Percentiles rank a stretch among this genome's conserved stretches.
Evolutionary conservation across 2,113 vertebrate genomes (phyloP).

Genomic region (Xyrauchen texanus): DNA sequence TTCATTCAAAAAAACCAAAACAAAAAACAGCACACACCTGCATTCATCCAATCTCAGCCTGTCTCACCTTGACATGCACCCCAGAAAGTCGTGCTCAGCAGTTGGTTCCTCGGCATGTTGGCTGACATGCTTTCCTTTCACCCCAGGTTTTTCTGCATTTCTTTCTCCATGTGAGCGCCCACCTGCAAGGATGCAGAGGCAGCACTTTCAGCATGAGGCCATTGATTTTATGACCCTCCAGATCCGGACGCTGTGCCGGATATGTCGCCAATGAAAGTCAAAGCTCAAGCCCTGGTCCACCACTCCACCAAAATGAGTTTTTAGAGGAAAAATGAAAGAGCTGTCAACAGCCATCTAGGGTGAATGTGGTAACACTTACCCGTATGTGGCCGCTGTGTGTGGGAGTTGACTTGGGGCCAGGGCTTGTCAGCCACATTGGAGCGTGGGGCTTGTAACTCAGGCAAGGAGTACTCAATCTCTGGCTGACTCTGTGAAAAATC

Average conservation of each 20-base stretch:
- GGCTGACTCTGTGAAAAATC: slow-evolving; percentile 83
- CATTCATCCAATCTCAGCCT: background rate
- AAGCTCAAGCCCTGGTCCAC: slow-evolving; percentile 12
- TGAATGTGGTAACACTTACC: slow-evolving; percentile 69
- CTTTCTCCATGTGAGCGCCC: slow-evolving; percentile 75
- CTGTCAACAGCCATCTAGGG: background rate
- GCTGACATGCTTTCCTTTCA: slow-evolving; percentile 71
- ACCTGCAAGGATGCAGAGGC: slow-evolving; percentile 63
- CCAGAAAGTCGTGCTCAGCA: slow-evolving; percentile 89
- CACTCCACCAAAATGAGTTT: slow-evolving; percentile 8
- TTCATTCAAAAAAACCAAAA: too few species aligned
- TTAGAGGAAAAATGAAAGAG: slow-evolving; percentile 2
- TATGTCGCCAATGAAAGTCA: background rate
- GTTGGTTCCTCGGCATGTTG: slow-evolving; percentile 69
- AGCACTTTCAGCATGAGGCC: background rate
- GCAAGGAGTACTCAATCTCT: slow-evolving; percentile 80
- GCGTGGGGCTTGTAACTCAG: slow-evolving; percentile 74
- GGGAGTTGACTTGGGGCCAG: slow-evolving; percentile 76
- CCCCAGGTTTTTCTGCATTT: slow-evolving; percentile 63
- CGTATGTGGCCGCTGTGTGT: slow-evolving; percentile 77
- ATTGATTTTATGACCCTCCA: slow-evolving; percentile 44
- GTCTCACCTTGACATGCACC: slow-evolving; percentile 93
- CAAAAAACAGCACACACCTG: too few species aligned
- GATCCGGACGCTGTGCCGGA: slow-evolving; percentile 22
- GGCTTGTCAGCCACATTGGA: slow-evolving; percentile 77